Evolutionary conservation across 2,888 invertebrate genomes (phyloP).

Genomic region (Phengaris alcon): DNA sequence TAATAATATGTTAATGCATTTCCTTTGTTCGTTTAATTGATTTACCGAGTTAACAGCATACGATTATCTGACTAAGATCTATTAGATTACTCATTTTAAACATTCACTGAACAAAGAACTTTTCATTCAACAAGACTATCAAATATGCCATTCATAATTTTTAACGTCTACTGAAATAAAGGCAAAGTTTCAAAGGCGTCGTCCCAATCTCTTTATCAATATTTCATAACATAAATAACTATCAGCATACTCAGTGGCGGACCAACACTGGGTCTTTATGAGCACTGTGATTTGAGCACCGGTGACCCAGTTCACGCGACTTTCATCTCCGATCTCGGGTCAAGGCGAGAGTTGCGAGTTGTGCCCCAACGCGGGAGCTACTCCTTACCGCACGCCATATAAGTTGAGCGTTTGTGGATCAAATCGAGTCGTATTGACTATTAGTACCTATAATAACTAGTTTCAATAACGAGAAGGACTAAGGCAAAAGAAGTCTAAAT

Average conservation of each 20-base stretch:
- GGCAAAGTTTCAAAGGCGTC: too few relatives aligned
- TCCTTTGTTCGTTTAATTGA: slow-evolving; percentile 1
- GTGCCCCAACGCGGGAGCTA: neutral
- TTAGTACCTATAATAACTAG: too few relatives aligned
- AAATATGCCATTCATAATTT: too few relatives aligned
- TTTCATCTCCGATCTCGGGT: slow-evolving; percentile 14
- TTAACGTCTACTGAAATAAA: too few relatives aligned
- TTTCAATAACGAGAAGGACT: too few relatives aligned
- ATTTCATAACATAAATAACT: neutral
- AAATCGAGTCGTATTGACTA: too few relatives aligned
- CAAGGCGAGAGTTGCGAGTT: neutral
- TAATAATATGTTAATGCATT: neutral
- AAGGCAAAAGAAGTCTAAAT: too few relatives aligned
- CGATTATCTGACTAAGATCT: neutral
- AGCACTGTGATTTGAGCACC: neutral
- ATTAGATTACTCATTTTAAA: neutral
- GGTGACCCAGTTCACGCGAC: neutral
- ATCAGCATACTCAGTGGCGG: neutral
- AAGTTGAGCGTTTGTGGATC: neutral
- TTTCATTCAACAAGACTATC: too few relatives aligned
- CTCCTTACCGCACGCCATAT: neutral
- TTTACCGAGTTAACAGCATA: neutral
- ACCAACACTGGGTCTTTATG: neutral
- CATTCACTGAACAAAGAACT: too few relatives aligned
- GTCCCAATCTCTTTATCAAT: neutral